Percentiles rank a stretch among this genome's conserved stretches.
Evolutionary conservation across 2,113 vertebrate species (phyloP).

Genomic region (Megaceryle maxima): DNA sequence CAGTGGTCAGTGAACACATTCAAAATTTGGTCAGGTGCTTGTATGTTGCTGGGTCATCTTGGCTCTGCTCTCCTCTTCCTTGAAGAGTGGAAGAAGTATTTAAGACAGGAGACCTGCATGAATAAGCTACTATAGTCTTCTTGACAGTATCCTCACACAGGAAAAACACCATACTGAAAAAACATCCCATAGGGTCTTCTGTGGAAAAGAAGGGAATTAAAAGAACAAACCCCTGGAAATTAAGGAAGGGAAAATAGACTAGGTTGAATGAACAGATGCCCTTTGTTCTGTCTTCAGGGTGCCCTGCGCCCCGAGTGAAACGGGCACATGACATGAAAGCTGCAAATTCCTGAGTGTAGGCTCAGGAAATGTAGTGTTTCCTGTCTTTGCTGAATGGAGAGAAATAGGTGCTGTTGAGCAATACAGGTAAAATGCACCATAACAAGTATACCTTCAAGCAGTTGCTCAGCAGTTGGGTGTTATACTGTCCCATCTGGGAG

Average conservation of each 20-base stretch:
- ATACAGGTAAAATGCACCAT: not conserved
- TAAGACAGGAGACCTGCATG: not conserved
- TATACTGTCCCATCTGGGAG: not conserved
- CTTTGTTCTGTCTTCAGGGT: slow-evolving; percentile 53
- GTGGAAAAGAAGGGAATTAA: not conserved
- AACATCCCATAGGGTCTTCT: not conserved
- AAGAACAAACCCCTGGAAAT: slow-evolving; percentile 15
- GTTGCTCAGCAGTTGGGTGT: not conserved
- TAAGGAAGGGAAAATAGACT: slow-evolving; percentile 32
- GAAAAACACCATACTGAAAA: not conserved
- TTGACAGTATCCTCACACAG: not conserved
- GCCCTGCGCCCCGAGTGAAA: not conserved
- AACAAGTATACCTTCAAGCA: not conserved
- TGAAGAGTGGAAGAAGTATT: not conserved
- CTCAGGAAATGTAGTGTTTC: not conserved
- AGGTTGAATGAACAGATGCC: slow-evolving; percentile 38
- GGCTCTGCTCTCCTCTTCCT: not conserved
- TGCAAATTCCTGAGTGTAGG: not conserved
- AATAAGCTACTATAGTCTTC: not conserved
- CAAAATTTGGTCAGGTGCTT: not conserved
- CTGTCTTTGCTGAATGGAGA: not conserved
- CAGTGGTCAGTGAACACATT: not conserved
- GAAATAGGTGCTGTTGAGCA: not conserved
- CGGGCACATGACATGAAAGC: slow-evolving; percentile 5
- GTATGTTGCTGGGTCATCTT: not conserved